Evolutionary conservation across 2,797 vertebrate species (phyloP).

Genomic region (Rhinichthys osculus): DNA sequence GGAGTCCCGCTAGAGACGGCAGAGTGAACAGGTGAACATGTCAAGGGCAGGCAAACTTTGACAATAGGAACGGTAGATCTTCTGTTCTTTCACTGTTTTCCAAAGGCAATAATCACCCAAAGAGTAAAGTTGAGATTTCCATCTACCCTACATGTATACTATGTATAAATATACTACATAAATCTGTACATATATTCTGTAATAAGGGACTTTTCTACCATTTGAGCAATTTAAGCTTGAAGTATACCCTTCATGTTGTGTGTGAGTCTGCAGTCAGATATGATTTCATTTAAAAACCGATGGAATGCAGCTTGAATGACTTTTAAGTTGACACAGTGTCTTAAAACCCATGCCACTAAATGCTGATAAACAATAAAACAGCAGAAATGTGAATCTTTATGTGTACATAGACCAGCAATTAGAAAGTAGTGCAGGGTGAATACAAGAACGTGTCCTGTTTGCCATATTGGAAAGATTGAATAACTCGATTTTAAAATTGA

Average conservation of each 20-base stretch:
- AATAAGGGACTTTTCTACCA: neutral
- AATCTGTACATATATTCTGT: neutral
- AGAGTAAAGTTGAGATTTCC: neutral
- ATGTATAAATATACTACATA: neutral
- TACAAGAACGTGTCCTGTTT: neutral
- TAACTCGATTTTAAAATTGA: neutral
- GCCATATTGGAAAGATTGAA: neutral
- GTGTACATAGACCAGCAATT: neutral
- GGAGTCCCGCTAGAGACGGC: conserved; percentile 9
- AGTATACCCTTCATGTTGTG: neutral
- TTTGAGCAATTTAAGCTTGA: neutral
- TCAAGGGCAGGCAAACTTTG: conserved; percentile 37
- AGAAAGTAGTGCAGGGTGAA: neutral
- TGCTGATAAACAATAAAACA: neutral
- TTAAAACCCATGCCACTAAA: neutral
- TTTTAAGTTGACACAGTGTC: neutral
- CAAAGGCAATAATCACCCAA: neutral
- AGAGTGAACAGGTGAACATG: conserved; percentile 23
- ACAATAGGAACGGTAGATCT: neutral
- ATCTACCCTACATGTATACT: neutral
- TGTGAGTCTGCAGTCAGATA: neutral
- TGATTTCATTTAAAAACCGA: neutral
- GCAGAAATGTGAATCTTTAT: neutral
- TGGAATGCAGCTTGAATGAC: neutral
- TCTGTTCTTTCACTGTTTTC: neutral